phyloP scores from a whole-genome alignment of 2,113 vertebrate genomes.

The Oreamnos americanus region DNA sequence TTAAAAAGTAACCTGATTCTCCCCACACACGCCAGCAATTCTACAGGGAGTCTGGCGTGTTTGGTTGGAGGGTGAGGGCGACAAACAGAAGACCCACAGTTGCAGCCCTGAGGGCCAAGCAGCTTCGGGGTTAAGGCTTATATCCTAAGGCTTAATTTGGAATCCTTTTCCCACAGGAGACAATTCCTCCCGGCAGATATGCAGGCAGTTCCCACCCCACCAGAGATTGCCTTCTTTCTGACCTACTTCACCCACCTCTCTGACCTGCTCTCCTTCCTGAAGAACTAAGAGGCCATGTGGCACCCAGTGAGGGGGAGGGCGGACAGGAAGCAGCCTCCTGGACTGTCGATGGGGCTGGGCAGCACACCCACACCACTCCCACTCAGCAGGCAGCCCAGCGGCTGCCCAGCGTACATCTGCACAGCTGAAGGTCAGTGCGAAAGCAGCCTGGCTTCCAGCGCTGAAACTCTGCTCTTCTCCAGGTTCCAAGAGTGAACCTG shows the following conservation, averaged over 20 bases:
- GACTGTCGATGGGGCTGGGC: conserved; percentile 62
- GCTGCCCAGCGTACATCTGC: conserved; percentile 59
- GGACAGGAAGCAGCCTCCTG: conserved; percentile 54
- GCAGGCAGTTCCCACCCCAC: not conserved
- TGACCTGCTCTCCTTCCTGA: conserved; percentile 50
- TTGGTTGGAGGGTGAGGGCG: not conserved
- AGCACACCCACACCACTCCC: conserved; percentile 60
- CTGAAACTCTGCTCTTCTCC: conserved; percentile 48
- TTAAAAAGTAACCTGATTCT: not conserved
- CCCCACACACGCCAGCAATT: not conserved
- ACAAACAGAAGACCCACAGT: not conserved
- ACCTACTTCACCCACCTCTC: conserved; percentile 59
- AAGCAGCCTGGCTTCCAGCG: conserved; percentile 50
- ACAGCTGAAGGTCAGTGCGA: conserved; percentile 71
- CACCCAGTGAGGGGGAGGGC: conserved; percentile 49
- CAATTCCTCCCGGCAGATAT: not conserved
- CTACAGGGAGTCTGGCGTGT: not conserved
- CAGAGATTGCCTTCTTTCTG: conserved; percentile 41
- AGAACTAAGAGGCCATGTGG: conserved; percentile 69
- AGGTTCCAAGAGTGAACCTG: conserved; percentile 63
- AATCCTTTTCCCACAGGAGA: not conserved
- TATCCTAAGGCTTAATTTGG: not conserved
- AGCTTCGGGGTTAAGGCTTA: not conserved
- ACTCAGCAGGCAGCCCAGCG: conserved; percentile 67
- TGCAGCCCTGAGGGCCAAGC: not conserved